Conservation (phyloP, 2,888 invertebrate species). For the Thelaira solivaga region DNA sequence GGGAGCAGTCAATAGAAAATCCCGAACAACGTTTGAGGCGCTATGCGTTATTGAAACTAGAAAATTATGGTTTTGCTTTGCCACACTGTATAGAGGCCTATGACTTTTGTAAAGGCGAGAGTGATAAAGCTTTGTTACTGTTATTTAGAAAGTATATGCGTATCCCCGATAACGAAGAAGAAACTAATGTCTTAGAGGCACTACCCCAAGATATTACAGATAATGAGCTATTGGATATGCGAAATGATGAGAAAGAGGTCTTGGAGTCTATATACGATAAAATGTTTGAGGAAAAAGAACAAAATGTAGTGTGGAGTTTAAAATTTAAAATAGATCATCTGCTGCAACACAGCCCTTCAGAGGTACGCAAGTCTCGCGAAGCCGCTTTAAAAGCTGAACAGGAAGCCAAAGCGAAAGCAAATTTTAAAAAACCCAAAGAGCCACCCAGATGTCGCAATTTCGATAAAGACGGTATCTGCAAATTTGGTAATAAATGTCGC, state of each 20-base stretch:
- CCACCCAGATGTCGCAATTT: slow-evolving; percentile 80
- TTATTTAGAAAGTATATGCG: slow-evolving; percentile 84
- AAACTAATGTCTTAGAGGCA: slow-evolving; percentile 6
- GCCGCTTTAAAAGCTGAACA: slow-evolving; percentile 74
- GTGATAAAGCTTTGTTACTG: slow-evolving; percentile 84
- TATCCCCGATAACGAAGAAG: slow-evolving; percentile 52
- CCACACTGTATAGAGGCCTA: slow-evolving; percentile 87
- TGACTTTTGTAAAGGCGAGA: slow-evolving; percentile 81
- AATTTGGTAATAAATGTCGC: slow-evolving; percentile 85
- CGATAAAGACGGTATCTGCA: slow-evolving; percentile 80
- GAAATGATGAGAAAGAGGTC: slow-evolving; percentile 85
- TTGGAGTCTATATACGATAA: slow-evolving; percentile 87
- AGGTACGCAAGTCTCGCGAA: slow-evolving; percentile 75
- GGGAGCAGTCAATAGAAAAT: slow-evolving; percentile 68
- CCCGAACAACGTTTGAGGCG: slow-evolving; percentile 82
- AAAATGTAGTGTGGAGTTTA: slow-evolving; percentile 84
- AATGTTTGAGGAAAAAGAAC: slow-evolving; percentile 83
- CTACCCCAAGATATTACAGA: slow-evolving; percentile 68
- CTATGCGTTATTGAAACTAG: slow-evolving; percentile 85
- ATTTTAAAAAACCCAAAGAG: slow-evolving; percentile 67
- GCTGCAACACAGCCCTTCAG: slow-evolving; percentile 79
- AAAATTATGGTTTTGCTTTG: slow-evolving; percentile 86
- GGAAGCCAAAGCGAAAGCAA: slow-evolving; percentile 16
- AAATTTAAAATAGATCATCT: slow-evolving; percentile 83
- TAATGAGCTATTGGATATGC: slow-evolving; percentile 81